Evolutionary conservation across 23 tunicate species (phyloP).

Genomic region (Trididemnum nubilum): DNA sequence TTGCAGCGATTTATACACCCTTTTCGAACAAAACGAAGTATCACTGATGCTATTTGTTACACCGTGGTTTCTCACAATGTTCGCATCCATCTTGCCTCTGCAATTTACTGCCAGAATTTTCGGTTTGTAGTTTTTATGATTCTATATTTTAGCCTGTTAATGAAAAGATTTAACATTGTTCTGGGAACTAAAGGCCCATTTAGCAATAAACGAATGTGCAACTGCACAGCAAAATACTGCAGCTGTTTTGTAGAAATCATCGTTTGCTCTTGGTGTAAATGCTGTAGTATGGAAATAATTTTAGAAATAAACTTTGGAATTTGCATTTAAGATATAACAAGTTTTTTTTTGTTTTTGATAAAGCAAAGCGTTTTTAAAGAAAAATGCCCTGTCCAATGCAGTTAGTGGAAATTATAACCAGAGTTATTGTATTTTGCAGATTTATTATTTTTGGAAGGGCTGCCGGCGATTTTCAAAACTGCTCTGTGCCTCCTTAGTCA

Average conservation of each 20-base stretch:
- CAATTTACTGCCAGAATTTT: conserved; percentile 82
- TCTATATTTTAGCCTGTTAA: neutral
- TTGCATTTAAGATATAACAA: too few relatives aligned
- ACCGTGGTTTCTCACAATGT: conserved; percentile 96
- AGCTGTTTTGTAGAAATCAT: too few relatives aligned
- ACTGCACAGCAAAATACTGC: too few relatives aligned
- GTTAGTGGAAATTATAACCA: too few relatives aligned
- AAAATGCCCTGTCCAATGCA: too few relatives aligned
- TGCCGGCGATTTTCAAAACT: conserved; percentile 74
- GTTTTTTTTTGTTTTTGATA: too few relatives aligned
- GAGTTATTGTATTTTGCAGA: too few relatives aligned
- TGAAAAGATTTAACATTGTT: neutral
- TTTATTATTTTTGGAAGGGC: conserved; percentile 79
- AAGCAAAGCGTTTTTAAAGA: too few relatives aligned
- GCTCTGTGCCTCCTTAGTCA: conserved; percentile 56
- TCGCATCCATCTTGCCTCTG: conserved; percentile 79
- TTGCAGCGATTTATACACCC: conserved; percentile 53
- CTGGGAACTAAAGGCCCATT: neutral
- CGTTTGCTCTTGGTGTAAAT: too few relatives aligned
- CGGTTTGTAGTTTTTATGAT: conserved; percentile 33
- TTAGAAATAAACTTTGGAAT: too few relatives aligned
- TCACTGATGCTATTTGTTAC: conserved; percentile 78
- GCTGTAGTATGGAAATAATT: too few relatives aligned
- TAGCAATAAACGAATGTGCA: neutral
- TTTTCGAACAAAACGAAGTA: conserved; percentile 69